phyloP scores from a whole-genome alignment of 2,888 invertebrate species.

The Psylliodes chrysocephalus region DNA sequence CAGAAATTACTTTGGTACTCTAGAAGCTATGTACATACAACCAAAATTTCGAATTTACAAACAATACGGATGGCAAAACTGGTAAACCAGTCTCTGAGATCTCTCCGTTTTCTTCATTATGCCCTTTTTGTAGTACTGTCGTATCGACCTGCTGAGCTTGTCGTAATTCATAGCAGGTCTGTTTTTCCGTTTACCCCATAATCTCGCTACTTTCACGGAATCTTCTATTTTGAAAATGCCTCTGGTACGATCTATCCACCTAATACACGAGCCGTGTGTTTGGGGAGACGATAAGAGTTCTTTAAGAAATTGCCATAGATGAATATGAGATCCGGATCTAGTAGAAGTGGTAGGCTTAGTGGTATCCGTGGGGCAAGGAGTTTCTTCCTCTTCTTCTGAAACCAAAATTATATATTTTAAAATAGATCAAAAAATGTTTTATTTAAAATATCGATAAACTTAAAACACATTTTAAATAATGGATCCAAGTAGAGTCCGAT shows the following conservation, averaged over 20 bases:
- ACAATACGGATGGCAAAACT: conserved; percentile 96
- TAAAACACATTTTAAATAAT: too few relatives aligned
- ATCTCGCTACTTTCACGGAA: conserved; percentile 94
- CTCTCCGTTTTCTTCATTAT: conserved; percentile 99
- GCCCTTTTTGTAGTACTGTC: conserved; percentile 99
- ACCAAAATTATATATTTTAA: too few relatives aligned
- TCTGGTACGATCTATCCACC: conserved; percentile 94
- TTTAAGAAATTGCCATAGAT: conserved; percentile 98
- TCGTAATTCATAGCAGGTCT: conserved; percentile 99
- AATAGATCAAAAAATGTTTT: too few relatives aligned
- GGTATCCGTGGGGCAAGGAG: conserved; percentile 55
- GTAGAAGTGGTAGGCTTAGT: conserved; percentile 57
- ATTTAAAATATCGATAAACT: too few relatives aligned
- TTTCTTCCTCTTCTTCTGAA: conserved; percentile 64
- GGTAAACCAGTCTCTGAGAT: conserved; percentile 97
- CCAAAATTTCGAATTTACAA: conserved; percentile 67
- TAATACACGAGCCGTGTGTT: conserved; percentile 91
- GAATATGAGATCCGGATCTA: conserved; percentile 85
- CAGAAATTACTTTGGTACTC: conserved; percentile 39
- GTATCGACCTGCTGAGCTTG: conserved; percentile 95
- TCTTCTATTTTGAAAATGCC: conserved; percentile 99
- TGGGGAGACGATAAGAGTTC: conserved; percentile 92
- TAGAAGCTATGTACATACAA: conserved; percentile 31
- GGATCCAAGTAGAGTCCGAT: too few relatives aligned
- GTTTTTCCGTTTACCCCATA: conserved; percentile 99